phyloP scores from a whole-genome alignment of 2,888 invertebrate genomes.

The Chaitophorus viminalis region DNA sequence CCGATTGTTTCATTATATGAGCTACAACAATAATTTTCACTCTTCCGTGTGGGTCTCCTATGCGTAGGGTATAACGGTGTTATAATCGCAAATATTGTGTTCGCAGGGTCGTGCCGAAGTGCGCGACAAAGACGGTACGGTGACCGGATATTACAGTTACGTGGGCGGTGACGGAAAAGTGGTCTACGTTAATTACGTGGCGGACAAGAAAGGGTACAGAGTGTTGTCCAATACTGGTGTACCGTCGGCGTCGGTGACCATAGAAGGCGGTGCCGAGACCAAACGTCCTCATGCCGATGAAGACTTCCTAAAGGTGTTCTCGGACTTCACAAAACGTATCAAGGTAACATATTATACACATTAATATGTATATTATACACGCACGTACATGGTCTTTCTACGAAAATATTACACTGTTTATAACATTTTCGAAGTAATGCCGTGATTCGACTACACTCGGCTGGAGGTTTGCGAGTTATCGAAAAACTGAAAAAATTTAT shows the following conservation, averaged over 20 bases:
- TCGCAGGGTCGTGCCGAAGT: conserved; percentile 50
- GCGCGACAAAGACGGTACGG: conserved; percentile 48
- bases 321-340: conserved; percentile 34
- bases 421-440: no score
- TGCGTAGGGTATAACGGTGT: no score
- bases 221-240: conserved; percentile 29
- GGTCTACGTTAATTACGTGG: conserved; percentile 51
- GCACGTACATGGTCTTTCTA: no score
- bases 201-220: conserved; percentile 47
- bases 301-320: conserved; percentile 23
- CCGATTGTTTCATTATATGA: no score
- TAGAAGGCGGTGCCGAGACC: not conserved
- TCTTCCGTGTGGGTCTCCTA: no score
- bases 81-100: not conserved
- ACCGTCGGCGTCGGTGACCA: conserved; percentile 45
- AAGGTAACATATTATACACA: conserved; percentile 1
- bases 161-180: conserved; percentile 13
- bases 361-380: no score
- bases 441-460: no score
- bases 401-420: no score
- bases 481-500: no score
- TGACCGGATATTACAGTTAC: conserved; percentile 57
- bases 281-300: not conserved
- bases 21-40: no score
- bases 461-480: no score